A percentile compares a stretch with the other conserved stretches of the same genome.
Evolutionary conservation across 2,113 vertebrate genomes (phyloP).

Genomic region (Romanogobio albipinnatus): DNA sequence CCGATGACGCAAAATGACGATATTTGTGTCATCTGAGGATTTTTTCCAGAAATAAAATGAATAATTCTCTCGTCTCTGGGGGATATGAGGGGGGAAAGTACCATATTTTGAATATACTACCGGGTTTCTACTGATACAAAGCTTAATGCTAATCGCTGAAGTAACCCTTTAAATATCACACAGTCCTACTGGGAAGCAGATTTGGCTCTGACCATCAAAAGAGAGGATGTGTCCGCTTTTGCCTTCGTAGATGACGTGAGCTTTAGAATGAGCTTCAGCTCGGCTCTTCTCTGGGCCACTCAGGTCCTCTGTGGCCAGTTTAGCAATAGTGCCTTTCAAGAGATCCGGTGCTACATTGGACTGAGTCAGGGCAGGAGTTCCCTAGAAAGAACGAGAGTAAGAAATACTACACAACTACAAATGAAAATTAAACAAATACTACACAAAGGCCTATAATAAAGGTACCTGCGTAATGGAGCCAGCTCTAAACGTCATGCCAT

Average conservation of each 20-base stretch:
- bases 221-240: constrained; percentile 95
- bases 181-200: not conserved
- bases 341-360: constrained; percentile 87
- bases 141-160: no score
- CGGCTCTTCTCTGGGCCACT: constrained; percentile 87
- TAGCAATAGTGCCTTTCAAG: constrained; percentile 89
- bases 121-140: no score
- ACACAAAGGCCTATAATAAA: not conserved
- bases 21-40: no score
- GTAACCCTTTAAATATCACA: not conserved
- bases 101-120: no score
- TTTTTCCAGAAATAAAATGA: no score
- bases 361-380: constrained; percentile 90
- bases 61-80: no score
- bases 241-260: constrained; percentile 96
- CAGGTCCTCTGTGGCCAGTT: constrained; percentile 86
- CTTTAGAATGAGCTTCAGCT: constrained; percentile 87
- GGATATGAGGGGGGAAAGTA: no score
- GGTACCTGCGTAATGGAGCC: constrained; percentile 95
- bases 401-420: not conserved
- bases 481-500: constrained; percentile 82
- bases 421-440: not conserved
- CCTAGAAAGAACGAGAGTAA: constrained; percentile 69
- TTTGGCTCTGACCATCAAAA: constrained; percentile 85
- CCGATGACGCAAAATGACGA: no score